These are phyloP conservation scores for Lepidochitona cinerea DNA, from an alignment of 2,888 invertebrate genomes.

Conservation along the genomic window DNA sequence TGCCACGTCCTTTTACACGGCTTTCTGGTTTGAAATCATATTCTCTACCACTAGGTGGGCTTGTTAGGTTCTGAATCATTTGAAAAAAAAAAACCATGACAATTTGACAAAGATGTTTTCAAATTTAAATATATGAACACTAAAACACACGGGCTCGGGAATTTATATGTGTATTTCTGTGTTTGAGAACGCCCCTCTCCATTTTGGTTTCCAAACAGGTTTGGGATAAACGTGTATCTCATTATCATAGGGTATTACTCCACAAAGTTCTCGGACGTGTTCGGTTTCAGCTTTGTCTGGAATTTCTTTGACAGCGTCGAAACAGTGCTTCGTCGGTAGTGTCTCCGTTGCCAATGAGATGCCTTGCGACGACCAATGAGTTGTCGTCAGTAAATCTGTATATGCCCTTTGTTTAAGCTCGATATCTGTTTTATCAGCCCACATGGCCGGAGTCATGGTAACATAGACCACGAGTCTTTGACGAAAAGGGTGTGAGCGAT, in stretches of 20 bases:
- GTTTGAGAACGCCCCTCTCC: no score
- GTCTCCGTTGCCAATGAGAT: conserved; percentile 13
- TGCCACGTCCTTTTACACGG: no score
- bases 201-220: conserved; percentile 29
- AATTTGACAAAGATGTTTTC: no score
- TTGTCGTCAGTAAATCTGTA: conserved; percentile 26
- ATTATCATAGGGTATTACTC: conserved; percentile 36
- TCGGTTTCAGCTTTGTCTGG: conserved; percentile 46
- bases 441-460: conserved; percentile 43
- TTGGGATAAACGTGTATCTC: conserved; percentile 37
- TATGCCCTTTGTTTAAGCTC: conserved; percentile 33
- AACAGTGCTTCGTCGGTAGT: neutral
- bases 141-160: no score
- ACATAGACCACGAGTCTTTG: conserved; percentile 45
- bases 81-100: no score
- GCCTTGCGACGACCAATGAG: conserved; percentile 41
- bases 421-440: conserved; percentile 34
- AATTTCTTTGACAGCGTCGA: conserved; percentile 27
- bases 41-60: no score
- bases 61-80: no score
- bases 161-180: no score
- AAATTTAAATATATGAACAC: no score
- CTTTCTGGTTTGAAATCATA: no score
- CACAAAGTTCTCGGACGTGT: conserved; percentile 39
- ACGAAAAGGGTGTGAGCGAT: conserved; percentile 32